Evolutionary conservation across 2,888 invertebrate genomes (phyloP).

Genomic region (Drosophila percnosoma): DNA sequence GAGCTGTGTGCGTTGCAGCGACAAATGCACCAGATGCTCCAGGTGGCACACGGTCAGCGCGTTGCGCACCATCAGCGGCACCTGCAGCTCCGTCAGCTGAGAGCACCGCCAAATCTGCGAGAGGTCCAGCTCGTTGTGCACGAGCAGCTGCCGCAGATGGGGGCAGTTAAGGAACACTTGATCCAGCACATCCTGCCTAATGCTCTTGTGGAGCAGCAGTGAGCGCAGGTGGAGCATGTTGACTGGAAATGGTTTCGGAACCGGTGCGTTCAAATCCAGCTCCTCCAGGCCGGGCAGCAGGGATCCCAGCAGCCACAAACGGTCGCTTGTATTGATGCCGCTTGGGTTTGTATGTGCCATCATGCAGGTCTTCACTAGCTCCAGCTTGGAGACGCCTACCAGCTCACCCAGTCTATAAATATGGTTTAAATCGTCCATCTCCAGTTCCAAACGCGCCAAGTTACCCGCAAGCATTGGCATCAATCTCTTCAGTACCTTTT

Average conservation of each 20-base stretch:
- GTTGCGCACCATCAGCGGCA: constrained; percentile 43
- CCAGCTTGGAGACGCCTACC: neutral
- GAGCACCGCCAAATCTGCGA: constrained; percentile 22
- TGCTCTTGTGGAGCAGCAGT: constrained; percentile 13
- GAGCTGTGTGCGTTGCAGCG: constrained; percentile 38
- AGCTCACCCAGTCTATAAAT: neutral
- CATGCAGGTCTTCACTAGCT: neutral
- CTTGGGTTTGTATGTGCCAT: neutral
- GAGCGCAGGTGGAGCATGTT: constrained; percentile 11
- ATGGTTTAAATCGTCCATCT: constrained; percentile 3
- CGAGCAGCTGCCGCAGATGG: constrained; percentile 13
- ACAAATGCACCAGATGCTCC: constrained; percentile 26
- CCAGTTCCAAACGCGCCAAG: constrained; percentile 24
- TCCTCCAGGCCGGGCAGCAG: constrained; percentile 20
- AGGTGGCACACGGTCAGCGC: constrained; percentile 24
- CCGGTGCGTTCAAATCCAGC: constrained; percentile 6
- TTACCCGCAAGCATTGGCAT: constrained; percentile 34
- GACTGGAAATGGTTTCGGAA: constrained; percentile 16
- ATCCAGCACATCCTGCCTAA: constrained; percentile 17
- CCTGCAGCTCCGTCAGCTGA: constrained; percentile 20
- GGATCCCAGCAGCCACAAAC: neutral
- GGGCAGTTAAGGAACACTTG: constrained; percentile 1
- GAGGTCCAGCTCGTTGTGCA: constrained; percentile 27
- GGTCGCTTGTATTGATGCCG: no score
- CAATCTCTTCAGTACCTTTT: constrained; percentile 17